Conservation (phyloP, 2,113 vertebrate species). For the Neopipo cinnamomea region DNA sequence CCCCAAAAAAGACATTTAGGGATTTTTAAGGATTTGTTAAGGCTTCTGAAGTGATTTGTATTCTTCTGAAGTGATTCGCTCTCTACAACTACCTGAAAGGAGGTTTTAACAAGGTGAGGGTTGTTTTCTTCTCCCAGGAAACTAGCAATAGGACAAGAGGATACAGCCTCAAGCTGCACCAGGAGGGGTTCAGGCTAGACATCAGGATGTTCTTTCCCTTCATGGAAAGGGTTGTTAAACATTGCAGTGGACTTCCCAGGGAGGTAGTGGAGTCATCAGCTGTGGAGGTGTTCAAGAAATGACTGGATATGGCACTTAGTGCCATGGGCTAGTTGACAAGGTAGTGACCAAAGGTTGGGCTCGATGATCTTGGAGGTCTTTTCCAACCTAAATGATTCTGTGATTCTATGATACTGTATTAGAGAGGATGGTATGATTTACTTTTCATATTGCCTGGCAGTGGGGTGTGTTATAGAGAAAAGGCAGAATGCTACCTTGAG, state of each 20-base stretch:
- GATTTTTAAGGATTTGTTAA: not conserved
- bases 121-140: not conserved
- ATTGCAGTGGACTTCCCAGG: not conserved
- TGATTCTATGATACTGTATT: not conserved
- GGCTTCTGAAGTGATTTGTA: not conserved
- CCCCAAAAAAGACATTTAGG: not conserved
- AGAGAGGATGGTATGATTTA: not conserved
- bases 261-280: not conserved
- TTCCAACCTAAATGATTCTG: not conserved
- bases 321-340: not conserved
- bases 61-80: not conserved
- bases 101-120: not conserved
- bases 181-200: not conserved
- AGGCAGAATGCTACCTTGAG: not conserved
- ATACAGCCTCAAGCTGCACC: not conserved
- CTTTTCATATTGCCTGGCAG: not conserved
- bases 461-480: not conserved
- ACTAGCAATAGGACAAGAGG: not conserved
- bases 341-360: not conserved
- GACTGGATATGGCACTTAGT: not conserved
- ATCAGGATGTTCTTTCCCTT: not conserved
- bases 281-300: not conserved
- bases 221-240: not conserved
- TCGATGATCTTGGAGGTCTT: not conserved
- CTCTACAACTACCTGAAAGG: not conserved